Base-by-base conservation (phyloP, 1,140 invertebrate genomes). In the Venturia canescens region DNA sequence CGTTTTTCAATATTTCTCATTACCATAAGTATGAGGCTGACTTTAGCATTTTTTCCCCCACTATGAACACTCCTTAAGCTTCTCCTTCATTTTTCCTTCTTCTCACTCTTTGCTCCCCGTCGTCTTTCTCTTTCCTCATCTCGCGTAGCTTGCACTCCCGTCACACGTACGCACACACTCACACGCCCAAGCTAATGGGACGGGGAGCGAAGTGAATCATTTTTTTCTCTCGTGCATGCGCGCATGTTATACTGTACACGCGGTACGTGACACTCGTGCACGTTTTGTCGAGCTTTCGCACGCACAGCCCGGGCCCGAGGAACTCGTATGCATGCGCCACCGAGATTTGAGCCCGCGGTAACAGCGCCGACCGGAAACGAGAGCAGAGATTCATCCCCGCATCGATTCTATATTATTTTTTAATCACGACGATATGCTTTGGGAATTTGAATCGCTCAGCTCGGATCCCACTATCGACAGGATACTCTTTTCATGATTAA, bases 141-240 rank as follows among this genome's bases (percentile, higher is more conserved):
- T 63, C 23, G 60, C 23, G 5, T 3, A 13, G 60, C n/a, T 63
- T 23, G n/a, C 60, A 63, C 60, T 63, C 60, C 29, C 71, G 44
- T 74, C 71, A 53, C 53, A 26, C 53, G 48, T 38, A 71, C 69
- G 48, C 48, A 26, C 53, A 71, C 69, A 71, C 69, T 71, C 48
- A 34, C 31, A 75, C 79, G 70, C 70, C 6, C 71, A 34, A 70
- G 21, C 79, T 83, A 83, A 80, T 83, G 79, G 75, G 53, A 83
- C 79, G 82, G 80, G 79, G 74, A 77, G 63, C 23, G 63, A 79
- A 83, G 79, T 83, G 82, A 83, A 83, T 83, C 82, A 83, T 83
- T 83, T 83, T 83, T 83, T 80, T 80, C 38, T 60, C 72, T 78
- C 29, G 23, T 67, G 29, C 21, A 70, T 50, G 66, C 57, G 60